phyloP scores from a whole-genome alignment of 2,113 vertebrate genomes.

The Zingel zingel region DNA sequence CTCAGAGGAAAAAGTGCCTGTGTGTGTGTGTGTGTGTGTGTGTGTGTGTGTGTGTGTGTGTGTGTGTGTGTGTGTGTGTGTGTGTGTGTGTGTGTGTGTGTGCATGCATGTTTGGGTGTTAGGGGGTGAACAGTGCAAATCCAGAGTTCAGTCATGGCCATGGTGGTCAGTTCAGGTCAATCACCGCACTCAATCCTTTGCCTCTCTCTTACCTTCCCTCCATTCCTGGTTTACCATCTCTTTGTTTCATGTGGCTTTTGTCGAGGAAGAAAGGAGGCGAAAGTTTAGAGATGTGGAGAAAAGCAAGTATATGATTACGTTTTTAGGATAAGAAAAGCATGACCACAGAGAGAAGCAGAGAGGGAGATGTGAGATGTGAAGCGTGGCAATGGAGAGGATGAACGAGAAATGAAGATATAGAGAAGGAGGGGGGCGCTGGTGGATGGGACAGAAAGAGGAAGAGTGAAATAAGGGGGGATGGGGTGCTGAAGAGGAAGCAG shows the following conservation, averaged over 20 bases:
- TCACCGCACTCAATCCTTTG: neutral
- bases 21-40: constrained; percentile 47
- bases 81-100: constrained; percentile 37
- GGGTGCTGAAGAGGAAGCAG: constrained; percentile 42
- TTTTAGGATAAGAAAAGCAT: constrained; percentile 7
- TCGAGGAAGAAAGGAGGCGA: neutral
- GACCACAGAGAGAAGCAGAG: constrained; percentile 5
- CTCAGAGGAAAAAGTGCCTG: constrained; percentile 36
- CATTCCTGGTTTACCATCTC: neutral
- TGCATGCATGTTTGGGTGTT: constrained; percentile 18
- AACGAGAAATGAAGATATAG: constrained; percentile 33
- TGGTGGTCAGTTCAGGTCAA: constrained; percentile 33
- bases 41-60: constrained; percentile 32
- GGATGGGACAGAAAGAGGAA: constrained; percentile 30
- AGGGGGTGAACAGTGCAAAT: neutral
- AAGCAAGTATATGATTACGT: neutral
- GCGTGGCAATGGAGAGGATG: constrained; percentile 56
- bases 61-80: constrained; percentile 49
- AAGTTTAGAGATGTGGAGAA: neutral
- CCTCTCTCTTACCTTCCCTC: neutral
- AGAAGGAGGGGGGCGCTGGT: constrained; percentile 12
- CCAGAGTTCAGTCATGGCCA: neutral
- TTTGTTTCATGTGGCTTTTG: constrained; percentile 12
- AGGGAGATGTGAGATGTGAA: constrained; percentile 67
- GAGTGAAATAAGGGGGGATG: neutral